Conservation (phyloP, 2,797 vertebrate genomes). For the Poecile montanus region DNA sequence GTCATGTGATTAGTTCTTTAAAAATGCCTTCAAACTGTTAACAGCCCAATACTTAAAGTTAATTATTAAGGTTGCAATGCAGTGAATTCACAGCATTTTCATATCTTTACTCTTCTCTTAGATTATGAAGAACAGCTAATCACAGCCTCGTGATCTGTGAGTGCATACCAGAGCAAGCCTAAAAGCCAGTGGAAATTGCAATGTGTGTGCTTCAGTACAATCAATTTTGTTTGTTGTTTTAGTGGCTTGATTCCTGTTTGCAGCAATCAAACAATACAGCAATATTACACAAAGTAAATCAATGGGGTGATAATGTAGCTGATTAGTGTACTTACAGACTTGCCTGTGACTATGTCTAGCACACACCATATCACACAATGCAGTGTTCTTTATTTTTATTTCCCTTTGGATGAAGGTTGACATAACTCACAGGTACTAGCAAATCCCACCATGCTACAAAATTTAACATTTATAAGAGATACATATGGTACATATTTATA, state of each 20-base stretch:
- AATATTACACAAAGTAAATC: conserved; percentile 45
- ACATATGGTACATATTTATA: conserved; percentile 63
- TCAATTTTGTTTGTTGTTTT: conserved; percentile 68
- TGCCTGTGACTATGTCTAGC: conserved; percentile 14
- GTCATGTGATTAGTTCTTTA: background rate
- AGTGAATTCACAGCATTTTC: background rate
- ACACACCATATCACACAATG: background rate
- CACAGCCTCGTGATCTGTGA: background rate
- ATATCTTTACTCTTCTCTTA: background rate
- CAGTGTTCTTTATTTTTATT: conserved; percentile 37
- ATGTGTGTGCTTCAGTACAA: conserved; percentile 31
- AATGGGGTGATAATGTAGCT: conserved; percentile 55
- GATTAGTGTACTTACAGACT: conserved; percentile 51
- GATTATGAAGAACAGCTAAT: background rate
- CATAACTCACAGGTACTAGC: conserved; percentile 38
- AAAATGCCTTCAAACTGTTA: background rate
- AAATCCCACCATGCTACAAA: conserved; percentile 25
- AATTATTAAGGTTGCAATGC: background rate
- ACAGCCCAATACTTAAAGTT: background rate
- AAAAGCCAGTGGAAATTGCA: conserved; percentile 53
- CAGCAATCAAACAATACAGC: conserved; percentile 37
- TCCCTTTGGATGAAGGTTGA: conserved; percentile 16
- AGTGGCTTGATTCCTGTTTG: conserved; percentile 61
- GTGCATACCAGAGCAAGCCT: background rate
- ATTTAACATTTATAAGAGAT: conserved; percentile 22